Evolutionary conservation across 2,888 invertebrate genomes (phyloP).

Genomic region (Thyatira batis): DNA sequence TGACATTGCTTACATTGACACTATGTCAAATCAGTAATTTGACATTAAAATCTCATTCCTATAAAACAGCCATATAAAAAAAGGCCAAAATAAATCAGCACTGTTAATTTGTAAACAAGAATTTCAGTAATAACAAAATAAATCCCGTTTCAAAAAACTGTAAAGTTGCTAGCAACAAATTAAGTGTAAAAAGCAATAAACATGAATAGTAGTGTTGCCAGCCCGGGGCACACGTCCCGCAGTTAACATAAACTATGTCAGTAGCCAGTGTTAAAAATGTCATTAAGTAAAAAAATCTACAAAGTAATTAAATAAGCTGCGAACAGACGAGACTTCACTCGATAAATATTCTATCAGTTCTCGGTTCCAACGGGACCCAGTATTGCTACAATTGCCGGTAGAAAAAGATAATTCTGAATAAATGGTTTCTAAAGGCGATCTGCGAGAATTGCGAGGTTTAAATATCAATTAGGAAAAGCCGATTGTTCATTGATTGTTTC

Average conservation of each 20-base stretch:
- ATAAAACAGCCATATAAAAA: too few relatives aligned
- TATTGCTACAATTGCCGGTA: neutral
- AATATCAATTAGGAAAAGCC: too few relatives aligned
- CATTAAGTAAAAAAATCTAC: neutral
- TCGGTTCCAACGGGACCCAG: neutral
- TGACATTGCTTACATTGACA: too few relatives aligned
- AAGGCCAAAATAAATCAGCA: too few relatives aligned
- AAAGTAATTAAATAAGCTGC: neutral
- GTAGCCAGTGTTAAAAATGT: neutral
- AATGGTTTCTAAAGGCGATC: neutral
- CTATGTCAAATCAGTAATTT: too few relatives aligned
- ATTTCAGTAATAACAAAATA: neutral
- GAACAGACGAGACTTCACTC: neutral
- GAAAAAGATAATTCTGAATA: neutral
- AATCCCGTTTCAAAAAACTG: neutral
- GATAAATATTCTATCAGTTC: neutral
- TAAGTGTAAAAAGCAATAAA: neutral
- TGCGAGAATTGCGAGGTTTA: too few relatives aligned
- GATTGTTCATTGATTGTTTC: too few relatives aligned
- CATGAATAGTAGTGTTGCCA: neutral
- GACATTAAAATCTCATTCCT: too few relatives aligned
- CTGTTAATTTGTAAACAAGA: neutral
- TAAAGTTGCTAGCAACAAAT: neutral
- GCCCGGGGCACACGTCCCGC: neutral
- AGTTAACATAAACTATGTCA: neutral